Percentiles rank a stretch among this genome's conserved stretches.
Conservation (phyloP, 2,888 invertebrate species). For the Mesorhabditis sp. region DNA sequence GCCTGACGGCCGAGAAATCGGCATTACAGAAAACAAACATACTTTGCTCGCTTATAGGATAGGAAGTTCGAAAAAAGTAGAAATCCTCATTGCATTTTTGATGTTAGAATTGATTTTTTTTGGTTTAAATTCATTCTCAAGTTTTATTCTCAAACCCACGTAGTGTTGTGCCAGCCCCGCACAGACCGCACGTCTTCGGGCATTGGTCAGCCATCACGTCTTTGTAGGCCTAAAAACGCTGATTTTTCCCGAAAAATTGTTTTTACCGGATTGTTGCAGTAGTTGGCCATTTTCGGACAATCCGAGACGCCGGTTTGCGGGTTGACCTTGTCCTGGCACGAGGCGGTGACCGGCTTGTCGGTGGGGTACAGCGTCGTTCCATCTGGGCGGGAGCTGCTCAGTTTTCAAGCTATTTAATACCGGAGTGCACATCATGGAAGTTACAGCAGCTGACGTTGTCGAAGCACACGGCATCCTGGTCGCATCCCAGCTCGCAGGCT, state of each 20-base stretch:
- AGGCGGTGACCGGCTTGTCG: neutral
- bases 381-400: neutral
- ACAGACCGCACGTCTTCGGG: conserved; percentile 6
- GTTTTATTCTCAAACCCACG: too few relatives aligned
- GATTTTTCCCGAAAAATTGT: neutral
- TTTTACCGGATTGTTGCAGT: neutral
- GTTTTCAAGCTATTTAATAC: neutral
- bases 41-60: too few relatives aligned
- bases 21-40: too few relatives aligned
- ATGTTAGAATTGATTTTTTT: too few relatives aligned
- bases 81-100: too few relatives aligned
- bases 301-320: conserved; percentile 2
- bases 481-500: conserved; percentile 3
- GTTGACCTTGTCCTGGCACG: neutral
- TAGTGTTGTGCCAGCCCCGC: neutral
- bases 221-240: neutral
- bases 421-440: neutral
- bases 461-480: neutral
- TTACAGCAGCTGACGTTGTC: neutral
- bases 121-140: too few relatives aligned
- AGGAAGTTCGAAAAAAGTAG: too few relatives aligned
- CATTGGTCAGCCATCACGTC: neutral
- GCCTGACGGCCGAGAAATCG: too few relatives aligned
- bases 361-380: neutral
- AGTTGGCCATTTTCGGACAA: neutral